Evolutionary conservation across 1,140 invertebrate genomes (phyloP).

Genomic region (Leptopilina boulardi): DNA sequence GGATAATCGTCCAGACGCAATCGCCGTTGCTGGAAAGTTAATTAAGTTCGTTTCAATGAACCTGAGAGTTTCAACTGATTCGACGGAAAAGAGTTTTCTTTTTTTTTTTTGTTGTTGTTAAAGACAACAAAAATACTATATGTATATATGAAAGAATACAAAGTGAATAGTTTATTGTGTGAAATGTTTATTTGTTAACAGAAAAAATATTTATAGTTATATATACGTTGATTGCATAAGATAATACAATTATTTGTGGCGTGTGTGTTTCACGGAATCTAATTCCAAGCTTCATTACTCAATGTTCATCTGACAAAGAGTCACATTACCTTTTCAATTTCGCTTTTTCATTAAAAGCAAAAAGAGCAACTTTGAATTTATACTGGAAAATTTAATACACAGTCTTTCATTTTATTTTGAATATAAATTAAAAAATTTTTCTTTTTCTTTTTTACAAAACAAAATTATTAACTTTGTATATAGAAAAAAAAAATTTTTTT

Average conservation of each 20-base stretch:
- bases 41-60: constrained; percentile 65
- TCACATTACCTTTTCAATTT: not conserved
- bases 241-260: not conserved
- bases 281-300: not conserved
- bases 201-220: too few species aligned
- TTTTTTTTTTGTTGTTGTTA: too few species aligned
- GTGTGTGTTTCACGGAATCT: not conserved
- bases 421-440: too few species aligned
- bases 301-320: not conserved
- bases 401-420: too few species aligned
- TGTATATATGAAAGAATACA: not conserved
- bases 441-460: too few species aligned
- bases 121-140: not conserved
- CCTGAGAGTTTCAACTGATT: constrained; percentile 51
- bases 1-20: constrained; percentile 46
- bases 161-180: not conserved
- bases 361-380: not conserved
- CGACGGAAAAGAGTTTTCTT: constrained; percentile 44
- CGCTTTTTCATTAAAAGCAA: not conserved
- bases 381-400: too few species aligned
- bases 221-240: not conserved
- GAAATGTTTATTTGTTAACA: too few species aligned
- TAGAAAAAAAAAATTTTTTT: too few species aligned
- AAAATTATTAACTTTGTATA: too few species aligned
- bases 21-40: constrained; percentile 52